Evolutionary conservation across 2,113 vertebrate species (phyloP), one percentile per base, ranked within the genome.

Genomic region (Podarcis raffonei): DNA sequence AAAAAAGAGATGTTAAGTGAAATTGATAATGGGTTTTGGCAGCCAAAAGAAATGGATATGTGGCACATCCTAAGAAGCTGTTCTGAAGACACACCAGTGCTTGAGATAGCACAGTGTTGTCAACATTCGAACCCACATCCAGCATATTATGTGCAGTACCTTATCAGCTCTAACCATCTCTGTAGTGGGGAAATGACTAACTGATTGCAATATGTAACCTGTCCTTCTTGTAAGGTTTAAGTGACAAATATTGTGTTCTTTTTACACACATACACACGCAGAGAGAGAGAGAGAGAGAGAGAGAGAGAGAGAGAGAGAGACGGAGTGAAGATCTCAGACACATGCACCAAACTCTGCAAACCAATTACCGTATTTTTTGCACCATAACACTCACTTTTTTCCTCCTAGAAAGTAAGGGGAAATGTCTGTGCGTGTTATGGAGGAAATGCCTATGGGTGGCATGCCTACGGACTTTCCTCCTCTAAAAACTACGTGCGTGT

Each of bases 1-100:
- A 42, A 48, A 48, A 9, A 48, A 48, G 42, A 48, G 42, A 48
- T 48, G 42, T 48, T 48, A 48, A 48, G 8, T 48, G 42, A 48
- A 48, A 59, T 89, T 79, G 91, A n/a, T n/a, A 90, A 85, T 0
- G 5, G 42, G 71, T 77, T 92, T 84, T 91, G 65, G 39, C 77
- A 92, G 68, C 48, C 85, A 87, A 74, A 27, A 90, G 90, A 91
- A 91, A 87, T 85, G 53, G 22, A 37, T 42, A 37, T 48, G 27
- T 18, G 6, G 4, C 30, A 42, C 20, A 11, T 27, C 4, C 30
- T n/a, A 71, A 9, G 30, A 27, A 25, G 30, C 27, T 3, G 3
- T 71, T 27, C 30, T 71, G 11, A 27, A 71, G 68, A 12, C 6
- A 27, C 3, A 13, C 32, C 9, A 74, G 7, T 74, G 8, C 42